phyloP scores from a whole-genome alignment of 1,140 invertebrate species.

The Heliothis subflexa region DNA sequence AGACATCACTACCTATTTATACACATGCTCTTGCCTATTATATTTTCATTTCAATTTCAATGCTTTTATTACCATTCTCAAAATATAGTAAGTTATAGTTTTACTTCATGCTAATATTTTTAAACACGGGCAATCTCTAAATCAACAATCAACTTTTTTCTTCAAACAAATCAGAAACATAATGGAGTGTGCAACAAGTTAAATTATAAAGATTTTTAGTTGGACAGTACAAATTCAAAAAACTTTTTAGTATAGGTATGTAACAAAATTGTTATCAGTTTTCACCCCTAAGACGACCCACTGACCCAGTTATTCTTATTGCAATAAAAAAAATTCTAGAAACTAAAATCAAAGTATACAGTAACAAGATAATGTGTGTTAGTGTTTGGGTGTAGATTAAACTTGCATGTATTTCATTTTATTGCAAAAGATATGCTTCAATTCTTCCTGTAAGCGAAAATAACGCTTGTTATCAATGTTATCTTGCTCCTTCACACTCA shows the following conservation, averaged over 20 bases:
- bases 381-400: background rate
- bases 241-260: background rate
- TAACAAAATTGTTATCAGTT: slow-evolving; percentile 10
- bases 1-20: no score
- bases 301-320: background rate
- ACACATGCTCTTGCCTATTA: no score
- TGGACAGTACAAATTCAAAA: background rate
- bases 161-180: no score
- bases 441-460: slow-evolving; percentile 31
- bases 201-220: no score
- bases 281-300: no score
- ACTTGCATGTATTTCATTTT: background rate
- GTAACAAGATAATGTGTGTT: background rate
- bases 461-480: slow-evolving; percentile 61
- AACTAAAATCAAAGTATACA: background rate
- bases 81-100: background rate
- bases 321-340: slow-evolving; percentile 13
- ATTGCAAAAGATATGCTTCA: background rate
- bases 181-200: no score
- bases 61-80: background rate
- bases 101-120: background rate
- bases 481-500: slow-evolving; percentile 67
- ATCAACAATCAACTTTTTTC: no score
- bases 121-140: no score
- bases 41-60: background rate